These are phyloP conservation scores for Coregonus clupeaformis DNA, from an alignment of 2,113 vertebrate species.

Conservation along the genomic window DNA sequence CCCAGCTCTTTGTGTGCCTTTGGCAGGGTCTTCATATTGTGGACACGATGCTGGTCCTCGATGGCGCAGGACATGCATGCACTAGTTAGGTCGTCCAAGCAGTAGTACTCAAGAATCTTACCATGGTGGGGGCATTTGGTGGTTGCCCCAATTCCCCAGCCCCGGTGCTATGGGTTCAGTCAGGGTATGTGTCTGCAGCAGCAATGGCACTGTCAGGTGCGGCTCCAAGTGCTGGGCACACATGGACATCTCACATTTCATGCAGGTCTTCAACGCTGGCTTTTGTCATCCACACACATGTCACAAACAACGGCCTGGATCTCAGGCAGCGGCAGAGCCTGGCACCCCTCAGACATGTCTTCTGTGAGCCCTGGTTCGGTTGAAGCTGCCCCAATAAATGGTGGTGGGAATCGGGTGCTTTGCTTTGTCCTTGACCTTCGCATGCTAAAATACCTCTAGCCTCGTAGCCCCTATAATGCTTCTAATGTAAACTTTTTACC, in stretches of 20 bases:
- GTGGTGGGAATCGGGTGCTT: too few relatives aligned
- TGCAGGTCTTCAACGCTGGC: constrained; percentile 69
- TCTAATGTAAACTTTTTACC: too few relatives aligned
- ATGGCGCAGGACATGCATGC: constrained; percentile 64
- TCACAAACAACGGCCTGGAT: constrained; percentile 57
- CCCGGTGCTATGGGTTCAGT: constrained; percentile 49
- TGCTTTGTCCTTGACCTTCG: too few relatives aligned
- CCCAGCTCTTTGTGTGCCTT: constrained; percentile 60
- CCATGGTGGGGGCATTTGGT: constrained; percentile 64
- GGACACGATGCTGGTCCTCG: constrained; percentile 56
- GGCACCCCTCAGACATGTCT: too few relatives aligned
- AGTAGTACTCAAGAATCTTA: constrained; percentile 71
- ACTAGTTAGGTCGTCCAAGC: constrained; percentile 47
- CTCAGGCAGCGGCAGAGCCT: too few relatives aligned
- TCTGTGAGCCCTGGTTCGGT: too few relatives aligned
- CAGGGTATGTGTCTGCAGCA: constrained; percentile 65
- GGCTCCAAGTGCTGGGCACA: constrained; percentile 70
- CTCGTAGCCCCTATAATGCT: too few relatives aligned
- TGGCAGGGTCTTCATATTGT: constrained; percentile 65
- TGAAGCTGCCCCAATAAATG: too few relatives aligned
- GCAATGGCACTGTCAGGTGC: constrained; percentile 62
- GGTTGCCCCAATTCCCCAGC: background rate
- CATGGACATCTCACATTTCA: constrained; percentile 72
- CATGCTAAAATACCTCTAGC: too few relatives aligned
- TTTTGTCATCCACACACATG: constrained; percentile 57